Evolutionary conservation across 1,140 invertebrate genomes (phyloP).

Genomic region (Drosophila ficusphila): DNA sequence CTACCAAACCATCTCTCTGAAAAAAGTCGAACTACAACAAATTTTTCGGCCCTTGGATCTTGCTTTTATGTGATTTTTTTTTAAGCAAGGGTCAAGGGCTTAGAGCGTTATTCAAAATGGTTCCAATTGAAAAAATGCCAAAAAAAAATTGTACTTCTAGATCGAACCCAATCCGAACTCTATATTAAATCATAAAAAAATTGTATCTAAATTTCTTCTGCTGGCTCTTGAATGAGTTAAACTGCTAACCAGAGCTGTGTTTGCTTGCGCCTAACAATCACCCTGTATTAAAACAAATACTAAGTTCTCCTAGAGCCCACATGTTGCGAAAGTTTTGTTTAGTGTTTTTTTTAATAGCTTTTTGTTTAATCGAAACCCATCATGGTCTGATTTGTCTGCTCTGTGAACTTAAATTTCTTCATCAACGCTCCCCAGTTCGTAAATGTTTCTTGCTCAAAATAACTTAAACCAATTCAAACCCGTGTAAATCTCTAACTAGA

Average conservation of each 20-base stretch:
- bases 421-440: slow-evolving; percentile 14
- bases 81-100: slow-evolving; percentile 12
- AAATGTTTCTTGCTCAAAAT: slow-evolving; percentile 11
- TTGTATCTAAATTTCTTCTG: slow-evolving; percentile 3
- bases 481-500: slow-evolving; percentile 9
- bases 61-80: slow-evolving; percentile 1
- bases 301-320: slow-evolving; percentile 23
- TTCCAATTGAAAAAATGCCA: slow-evolving; percentile 44
- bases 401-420: slow-evolving; percentile 10
- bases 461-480: slow-evolving; percentile 5
- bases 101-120: slow-evolving; percentile 74
- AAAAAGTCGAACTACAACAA: slow-evolving; percentile 28
- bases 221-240: slow-evolving; percentile 8
- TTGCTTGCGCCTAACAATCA: slow-evolving; percentile 28
- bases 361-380: slow-evolving; percentile 5
- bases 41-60: slow-evolving; percentile 13
- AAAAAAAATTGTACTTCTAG: slow-evolving; percentile 52
- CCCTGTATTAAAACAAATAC: slow-evolving; percentile 2
- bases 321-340: slow-evolving; percentile 13
- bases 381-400: slow-evolving; percentile 39
- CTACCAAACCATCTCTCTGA: slow-evolving; percentile 35
- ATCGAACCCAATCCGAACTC: slow-evolving; percentile 28
- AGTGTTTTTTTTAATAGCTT: slow-evolving; percentile 35
- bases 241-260: slow-evolving; percentile 14
- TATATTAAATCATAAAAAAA: slow-evolving; percentile 5